Evolutionary conservation across 2,797 vertebrate genomes (phyloP).

Genomic region (Chromobotia macracanthus): DNA sequence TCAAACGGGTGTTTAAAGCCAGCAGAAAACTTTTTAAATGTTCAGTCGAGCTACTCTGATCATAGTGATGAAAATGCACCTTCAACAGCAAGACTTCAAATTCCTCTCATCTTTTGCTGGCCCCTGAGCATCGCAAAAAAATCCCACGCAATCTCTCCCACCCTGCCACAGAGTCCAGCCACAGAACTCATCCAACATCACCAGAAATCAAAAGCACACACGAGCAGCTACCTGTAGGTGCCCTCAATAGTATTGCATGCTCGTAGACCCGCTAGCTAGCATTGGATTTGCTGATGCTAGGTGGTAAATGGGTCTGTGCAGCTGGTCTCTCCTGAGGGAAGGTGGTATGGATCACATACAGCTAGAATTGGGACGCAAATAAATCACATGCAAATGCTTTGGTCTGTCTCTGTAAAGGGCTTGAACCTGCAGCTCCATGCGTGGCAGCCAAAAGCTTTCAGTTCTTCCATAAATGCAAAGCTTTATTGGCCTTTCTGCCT

Average conservation of each 20-base stretch:
- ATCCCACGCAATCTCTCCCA: conserved; percentile 50
- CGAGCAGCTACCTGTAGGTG: conserved; percentile 21
- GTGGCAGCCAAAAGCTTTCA: too few species aligned
- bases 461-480: neutral
- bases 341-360: conserved; percentile 55
- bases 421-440: conserved; percentile 1
- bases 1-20: conserved; percentile 72
- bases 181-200: neutral
- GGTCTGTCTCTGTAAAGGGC: conserved; percentile 1
- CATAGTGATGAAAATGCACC: conserved; percentile 56
- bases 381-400: conserved; percentile 46
- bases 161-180: neutral
- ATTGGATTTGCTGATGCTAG: conserved; percentile 42
- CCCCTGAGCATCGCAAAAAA: conserved; percentile 35
- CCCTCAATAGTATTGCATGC: conserved; percentile 45
- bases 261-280: neutral
- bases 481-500: neutral
- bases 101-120: conserved; percentile 42
- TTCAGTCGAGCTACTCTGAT: conserved; percentile 63
- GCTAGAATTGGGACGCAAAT: conserved; percentile 51
- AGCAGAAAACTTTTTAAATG: conserved; percentile 73
- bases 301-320: conserved; percentile 51
- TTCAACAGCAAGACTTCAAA: conserved; percentile 57
- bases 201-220: neutral
- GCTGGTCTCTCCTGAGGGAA: conserved; percentile 45